Percentiles rank a stretch among this genome's conserved stretches.
Evolutionary conservation across 2,113 vertebrate species (phyloP).

Genomic region (Electrona antarctica): DNA sequence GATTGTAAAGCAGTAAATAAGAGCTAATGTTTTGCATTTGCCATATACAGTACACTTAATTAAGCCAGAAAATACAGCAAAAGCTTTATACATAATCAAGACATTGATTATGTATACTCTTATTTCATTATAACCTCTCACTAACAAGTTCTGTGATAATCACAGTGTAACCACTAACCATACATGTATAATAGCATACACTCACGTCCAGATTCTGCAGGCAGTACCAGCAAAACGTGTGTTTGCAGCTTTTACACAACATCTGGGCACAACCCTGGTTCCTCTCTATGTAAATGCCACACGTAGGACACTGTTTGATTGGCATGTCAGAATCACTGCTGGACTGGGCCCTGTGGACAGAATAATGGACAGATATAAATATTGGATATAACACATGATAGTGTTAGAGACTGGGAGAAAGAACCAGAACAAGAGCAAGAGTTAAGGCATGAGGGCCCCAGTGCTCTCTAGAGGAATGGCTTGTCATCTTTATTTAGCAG

Average conservation of each 20-base stretch:
- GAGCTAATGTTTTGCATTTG: too few species aligned
- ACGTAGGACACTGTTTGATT: conserved; percentile 95
- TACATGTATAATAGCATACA: conserved; percentile 22
- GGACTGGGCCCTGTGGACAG: conserved; percentile 48
- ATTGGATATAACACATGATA: not conserved
- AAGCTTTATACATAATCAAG: not conserved
- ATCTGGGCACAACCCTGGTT: conserved; percentile 98
- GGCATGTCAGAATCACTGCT: conserved; percentile 76
- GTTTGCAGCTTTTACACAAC: conserved; percentile 98
- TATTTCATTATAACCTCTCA: not conserved
- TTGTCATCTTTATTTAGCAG: conserved; percentile 45
- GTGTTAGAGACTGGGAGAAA: not conserved
- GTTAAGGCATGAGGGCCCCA: not conserved
- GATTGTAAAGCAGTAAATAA: not conserved
- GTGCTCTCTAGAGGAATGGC: conserved; percentile 1
- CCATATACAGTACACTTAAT: too few species aligned
- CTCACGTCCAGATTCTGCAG: conserved; percentile 95
- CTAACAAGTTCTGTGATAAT: not conserved
- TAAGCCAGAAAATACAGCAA: too few species aligned
- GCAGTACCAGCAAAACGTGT: conserved; percentile 99
- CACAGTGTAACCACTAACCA: not conserved
- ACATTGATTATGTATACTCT: too few species aligned
- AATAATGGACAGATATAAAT: not conserved
- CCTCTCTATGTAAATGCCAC: conserved; percentile 92
- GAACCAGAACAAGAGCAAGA: not conserved